phyloP scores from a whole-genome alignment of 2,797 vertebrate genomes.

The Acrossocheilus wenchowensis region DNA sequence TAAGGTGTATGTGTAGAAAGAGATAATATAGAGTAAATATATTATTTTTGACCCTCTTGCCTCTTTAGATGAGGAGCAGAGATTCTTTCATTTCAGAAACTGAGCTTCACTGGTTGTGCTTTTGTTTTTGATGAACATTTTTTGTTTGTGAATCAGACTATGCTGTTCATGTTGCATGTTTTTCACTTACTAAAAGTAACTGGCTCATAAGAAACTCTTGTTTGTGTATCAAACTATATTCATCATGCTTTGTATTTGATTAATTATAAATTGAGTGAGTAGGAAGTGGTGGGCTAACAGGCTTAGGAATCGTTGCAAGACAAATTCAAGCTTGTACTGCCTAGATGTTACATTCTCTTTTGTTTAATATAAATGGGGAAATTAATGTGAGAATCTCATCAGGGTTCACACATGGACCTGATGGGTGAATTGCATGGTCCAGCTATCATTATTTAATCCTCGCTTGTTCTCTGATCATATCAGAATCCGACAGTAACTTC shows the following conservation, averaged over 20 bases:
- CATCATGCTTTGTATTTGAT: neutral
- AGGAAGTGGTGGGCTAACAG: neutral
- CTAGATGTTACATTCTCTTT: slow-evolving; percentile 10
- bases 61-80: neutral
- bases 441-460: slow-evolving; percentile 62
- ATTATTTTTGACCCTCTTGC: neutral
- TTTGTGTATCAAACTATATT: neutral
- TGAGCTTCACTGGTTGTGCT: neutral
- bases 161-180: too few relatives aligned
- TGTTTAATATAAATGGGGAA: slow-evolving; percentile 35
- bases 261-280: neutral
- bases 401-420: neutral
- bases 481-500: slow-evolving; percentile 64
- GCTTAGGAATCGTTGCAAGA: neutral
- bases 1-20: neutral
- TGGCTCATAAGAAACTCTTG: neutral
- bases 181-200: neutral
- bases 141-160: too few relatives aligned
- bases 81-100: neutral
- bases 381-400: neutral
- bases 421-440: slow-evolving; percentile 50
- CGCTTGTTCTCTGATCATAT: slow-evolving; percentile 74
- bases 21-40: neutral
- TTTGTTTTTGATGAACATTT: too few relatives aligned
- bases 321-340: neutral